Evolutionary conservation across 2,888 invertebrate genomes (phyloP).

Genomic region (Amphipyra tragopoginis): DNA sequence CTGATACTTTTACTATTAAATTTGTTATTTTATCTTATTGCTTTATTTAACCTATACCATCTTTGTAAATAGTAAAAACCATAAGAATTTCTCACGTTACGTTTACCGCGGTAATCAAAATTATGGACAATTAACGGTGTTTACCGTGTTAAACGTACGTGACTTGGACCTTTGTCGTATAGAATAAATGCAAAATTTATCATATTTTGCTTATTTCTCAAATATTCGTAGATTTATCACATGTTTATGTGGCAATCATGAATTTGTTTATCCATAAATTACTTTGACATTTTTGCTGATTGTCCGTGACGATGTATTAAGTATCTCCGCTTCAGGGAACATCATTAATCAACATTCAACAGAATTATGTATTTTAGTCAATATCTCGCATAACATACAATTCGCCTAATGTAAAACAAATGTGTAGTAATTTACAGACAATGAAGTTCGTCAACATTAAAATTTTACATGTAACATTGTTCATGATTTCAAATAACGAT

Average conservation of each 20-base stretch:
- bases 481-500: slow-evolving; percentile 43
- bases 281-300: slow-evolving; percentile 10
- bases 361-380: slow-evolving; percentile 10
- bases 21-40: slow-evolving; percentile 58
- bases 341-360: slow-evolving; percentile 11
- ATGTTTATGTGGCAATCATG: slow-evolving; percentile 34
- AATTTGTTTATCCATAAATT: slow-evolving; percentile 17
- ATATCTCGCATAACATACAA: slow-evolving; percentile 4
- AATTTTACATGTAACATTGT: slow-evolving; percentile 8
- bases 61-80: slow-evolving; percentile 55
- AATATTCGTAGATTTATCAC: slow-evolving; percentile 49
- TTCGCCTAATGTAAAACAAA: slow-evolving; percentile 18
- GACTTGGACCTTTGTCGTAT: slow-evolving; percentile 40
- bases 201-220: slow-evolving; percentile 51
- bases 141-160: slow-evolving; percentile 9
- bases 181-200: slow-evolving; percentile 55
- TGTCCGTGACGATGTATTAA: not conserved
- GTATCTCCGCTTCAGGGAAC: not conserved
- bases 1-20: slow-evolving; percentile 46
- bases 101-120: slow-evolving; percentile 2
- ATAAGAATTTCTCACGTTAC: slow-evolving; percentile 26
- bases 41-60: slow-evolving; percentile 47
- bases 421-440: slow-evolving; percentile 28
- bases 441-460: slow-evolving; percentile 25
- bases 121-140: not conserved